These are phyloP conservation scores for Pristionchus entomophagus DNA, from an alignment of 2,888 invertebrate genomes.

Conservation along the genomic window DNA sequence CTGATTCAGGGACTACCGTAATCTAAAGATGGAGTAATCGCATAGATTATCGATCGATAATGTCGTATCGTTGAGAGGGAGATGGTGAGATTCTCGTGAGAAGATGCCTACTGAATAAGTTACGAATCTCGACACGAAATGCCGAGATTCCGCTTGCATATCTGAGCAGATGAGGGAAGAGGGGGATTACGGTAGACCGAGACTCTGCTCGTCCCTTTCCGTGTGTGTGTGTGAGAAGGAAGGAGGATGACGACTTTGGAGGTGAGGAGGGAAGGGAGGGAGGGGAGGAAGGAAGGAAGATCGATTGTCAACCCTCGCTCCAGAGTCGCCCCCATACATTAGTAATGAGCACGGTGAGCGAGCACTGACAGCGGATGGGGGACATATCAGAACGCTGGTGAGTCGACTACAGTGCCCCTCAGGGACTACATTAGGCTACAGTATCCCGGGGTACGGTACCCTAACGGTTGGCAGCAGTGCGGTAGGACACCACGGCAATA, in stretches of 20 bases:
- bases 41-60: too few relatives aligned
- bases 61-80: background rate
- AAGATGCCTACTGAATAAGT: constrained; percentile 27
- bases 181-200: background rate
- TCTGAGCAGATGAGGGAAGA: background rate
- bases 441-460: background rate
- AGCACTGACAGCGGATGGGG: too few relatives aligned
- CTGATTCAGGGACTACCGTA: background rate
- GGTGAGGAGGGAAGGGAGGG: background rate
- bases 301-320: constrained; percentile 13
- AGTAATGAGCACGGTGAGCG: constrained; percentile 46
- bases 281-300: constrained; percentile 38
- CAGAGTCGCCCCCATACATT: constrained; percentile 45
- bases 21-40: too few relatives aligned
- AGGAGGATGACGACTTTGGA: background rate
- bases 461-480: too few relatives aligned
- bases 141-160: constrained; percentile 33
- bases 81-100: background rate
- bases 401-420: background rate
- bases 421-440: background rate
- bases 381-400: background rate
- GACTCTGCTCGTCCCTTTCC: background rate
- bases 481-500: background rate
- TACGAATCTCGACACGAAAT: constrained; percentile 44
- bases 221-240: background rate